These are phyloP conservation scores for Myotis myotis DNA, from an alignment of 2,797 vertebrate species.

Conservation along the genomic window DNA sequence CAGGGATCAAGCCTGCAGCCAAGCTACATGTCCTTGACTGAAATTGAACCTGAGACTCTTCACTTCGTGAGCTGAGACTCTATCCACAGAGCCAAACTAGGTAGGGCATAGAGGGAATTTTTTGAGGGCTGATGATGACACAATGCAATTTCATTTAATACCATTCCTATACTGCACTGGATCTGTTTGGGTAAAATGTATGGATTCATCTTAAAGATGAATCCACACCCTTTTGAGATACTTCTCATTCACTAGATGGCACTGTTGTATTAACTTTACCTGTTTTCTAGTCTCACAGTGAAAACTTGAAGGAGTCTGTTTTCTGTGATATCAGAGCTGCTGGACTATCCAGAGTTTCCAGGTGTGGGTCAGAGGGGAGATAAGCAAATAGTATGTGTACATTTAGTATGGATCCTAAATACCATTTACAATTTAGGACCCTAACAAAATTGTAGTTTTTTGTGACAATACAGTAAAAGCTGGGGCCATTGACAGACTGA, in stretches of 20 bases:
- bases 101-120: not conserved
- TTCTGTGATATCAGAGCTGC: not conserved
- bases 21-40: too few relatives aligned
- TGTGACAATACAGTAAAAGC: not conserved
- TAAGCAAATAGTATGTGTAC: conserved; percentile 25
- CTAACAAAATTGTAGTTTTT: conserved; percentile 40
- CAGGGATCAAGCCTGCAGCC: too few relatives aligned
- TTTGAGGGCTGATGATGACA: not conserved
- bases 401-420: conserved; percentile 37
- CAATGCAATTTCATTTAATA: not conserved
- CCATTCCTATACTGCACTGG: not conserved
- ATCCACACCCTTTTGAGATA: not conserved
- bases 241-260: conserved; percentile 74
- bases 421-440: conserved; percentile 35
- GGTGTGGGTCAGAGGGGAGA: not conserved
- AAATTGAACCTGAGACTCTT: too few relatives aligned
- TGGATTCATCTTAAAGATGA: not conserved
- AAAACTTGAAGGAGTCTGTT: not conserved
- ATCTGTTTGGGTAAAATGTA: not conserved
- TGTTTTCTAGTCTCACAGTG: not conserved
- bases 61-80: too few relatives aligned
- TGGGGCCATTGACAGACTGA: not conserved
- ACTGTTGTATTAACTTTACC: conserved; percentile 66
- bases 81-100: too few relatives aligned
- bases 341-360: conserved; percentile 29